Conservation (phyloP, 2,888 invertebrate species). For the Epinotia demarniana region DNA sequence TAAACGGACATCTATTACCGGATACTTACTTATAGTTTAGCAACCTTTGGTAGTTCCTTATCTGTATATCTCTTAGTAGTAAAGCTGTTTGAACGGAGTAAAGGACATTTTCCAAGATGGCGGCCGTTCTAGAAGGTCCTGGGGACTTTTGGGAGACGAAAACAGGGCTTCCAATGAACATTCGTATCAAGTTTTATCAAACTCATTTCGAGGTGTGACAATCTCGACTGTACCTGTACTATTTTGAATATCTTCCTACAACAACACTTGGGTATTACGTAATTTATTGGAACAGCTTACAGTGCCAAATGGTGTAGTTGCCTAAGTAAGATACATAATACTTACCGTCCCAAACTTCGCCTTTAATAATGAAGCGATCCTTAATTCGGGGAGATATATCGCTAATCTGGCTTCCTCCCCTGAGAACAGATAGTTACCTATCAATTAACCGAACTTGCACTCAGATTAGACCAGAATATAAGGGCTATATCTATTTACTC, state of each 20-base stretch:
- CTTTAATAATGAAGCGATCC: slow-evolving; percentile 40
- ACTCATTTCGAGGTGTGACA: too few relatives aligned
- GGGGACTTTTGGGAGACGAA: too few relatives aligned
- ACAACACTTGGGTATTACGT: not conserved
- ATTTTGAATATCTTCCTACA: too few relatives aligned
- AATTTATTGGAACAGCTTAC: not conserved
- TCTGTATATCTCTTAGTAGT: not conserved
- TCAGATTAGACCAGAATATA: not conserved
- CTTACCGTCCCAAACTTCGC: slow-evolving; percentile 24
- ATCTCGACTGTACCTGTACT: not conserved
- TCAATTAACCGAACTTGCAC: slow-evolving; percentile 23
- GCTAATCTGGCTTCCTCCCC: slow-evolving; percentile 39
- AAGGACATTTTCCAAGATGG: too few relatives aligned
- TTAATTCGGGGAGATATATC: slow-evolving; percentile 38
- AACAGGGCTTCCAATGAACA: too few relatives aligned
- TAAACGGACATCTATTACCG: not conserved
- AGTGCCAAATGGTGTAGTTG: not conserved
- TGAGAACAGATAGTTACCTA: slow-evolving; percentile 38
- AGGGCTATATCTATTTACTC: not conserved
- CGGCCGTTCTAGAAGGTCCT: too few relatives aligned
- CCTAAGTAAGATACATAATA: slow-evolving; percentile 25
- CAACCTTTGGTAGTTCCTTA: not conserved
- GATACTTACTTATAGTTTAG: not conserved
- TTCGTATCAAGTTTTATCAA: too few relatives aligned
- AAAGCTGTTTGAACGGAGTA: too few relatives aligned